phyloP scores from a whole-genome alignment of 1,140 invertebrate species.

The Cotesia typhae region DNA sequence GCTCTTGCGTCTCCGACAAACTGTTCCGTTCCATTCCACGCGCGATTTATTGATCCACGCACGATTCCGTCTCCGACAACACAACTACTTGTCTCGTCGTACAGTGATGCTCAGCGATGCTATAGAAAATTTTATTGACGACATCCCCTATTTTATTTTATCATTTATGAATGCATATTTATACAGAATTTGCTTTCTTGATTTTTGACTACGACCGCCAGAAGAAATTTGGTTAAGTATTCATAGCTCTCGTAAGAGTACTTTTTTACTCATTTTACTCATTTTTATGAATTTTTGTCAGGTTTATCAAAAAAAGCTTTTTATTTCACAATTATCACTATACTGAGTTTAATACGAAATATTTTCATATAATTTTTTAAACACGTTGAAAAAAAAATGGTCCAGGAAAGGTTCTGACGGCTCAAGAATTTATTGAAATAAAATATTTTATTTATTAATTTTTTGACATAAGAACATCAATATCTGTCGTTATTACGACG shows the following conservation, averaged over 20 bases:
- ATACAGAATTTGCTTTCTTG: neutral
- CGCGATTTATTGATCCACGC: constrained; percentile 66
- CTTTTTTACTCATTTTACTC: neutral
- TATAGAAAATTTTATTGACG: constrained; percentile 11
- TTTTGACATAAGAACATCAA: no score
- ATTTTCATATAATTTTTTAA: neutral
- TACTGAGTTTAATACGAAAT: neutral
- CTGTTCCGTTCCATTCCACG: constrained; percentile 55
- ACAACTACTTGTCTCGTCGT: constrained; percentile 29
- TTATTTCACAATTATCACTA: neutral
- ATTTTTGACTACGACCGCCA: neutral
- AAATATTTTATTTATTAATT: no score
- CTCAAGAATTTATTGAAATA: no score
- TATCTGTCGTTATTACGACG: no score
- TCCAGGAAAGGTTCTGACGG: no score
- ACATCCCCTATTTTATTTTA: neutral
- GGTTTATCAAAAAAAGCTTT: neutral
- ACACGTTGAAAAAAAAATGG: no score
- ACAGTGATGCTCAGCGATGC: constrained; percentile 49
- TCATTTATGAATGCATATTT: neutral
- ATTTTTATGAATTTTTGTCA: neutral
- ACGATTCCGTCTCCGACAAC: constrained; percentile 47
- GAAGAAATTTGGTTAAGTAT: neutral
- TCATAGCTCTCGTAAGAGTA: neutral
- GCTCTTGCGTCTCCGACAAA: constrained; percentile 51